phyloP scores from a whole-genome alignment of 92 coral and sea anemone genomes.

The Porites evermanni region DNA sequence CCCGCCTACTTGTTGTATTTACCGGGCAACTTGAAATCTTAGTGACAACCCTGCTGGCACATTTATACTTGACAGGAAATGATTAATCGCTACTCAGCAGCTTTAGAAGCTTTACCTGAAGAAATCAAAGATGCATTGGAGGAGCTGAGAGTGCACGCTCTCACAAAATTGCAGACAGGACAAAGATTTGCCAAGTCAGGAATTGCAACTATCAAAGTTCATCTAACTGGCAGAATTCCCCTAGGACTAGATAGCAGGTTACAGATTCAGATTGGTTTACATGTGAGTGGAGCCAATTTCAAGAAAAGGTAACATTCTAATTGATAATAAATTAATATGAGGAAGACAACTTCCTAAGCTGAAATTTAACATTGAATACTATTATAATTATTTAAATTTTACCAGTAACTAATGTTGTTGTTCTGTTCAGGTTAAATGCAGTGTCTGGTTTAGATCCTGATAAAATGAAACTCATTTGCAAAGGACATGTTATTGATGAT shows the following conservation, averaged over 20 bases:
- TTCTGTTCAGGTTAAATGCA: constrained; percentile 55
- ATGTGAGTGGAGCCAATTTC: constrained; percentile 68
- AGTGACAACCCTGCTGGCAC: too few species aligned
- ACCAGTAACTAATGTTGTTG: neutral
- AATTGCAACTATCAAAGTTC: constrained; percentile 84
- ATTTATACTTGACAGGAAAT: constrained; percentile 67
- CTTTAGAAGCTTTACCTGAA: constrained; percentile 55
- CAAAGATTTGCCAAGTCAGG: constrained; percentile 81
- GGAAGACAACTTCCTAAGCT: too few species aligned
- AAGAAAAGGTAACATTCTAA: constrained; percentile 55
- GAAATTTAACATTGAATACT: too few species aligned
- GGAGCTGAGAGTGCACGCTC: constrained; percentile 78
- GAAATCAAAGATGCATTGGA: constrained; percentile 72
- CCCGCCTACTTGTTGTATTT: too few species aligned
- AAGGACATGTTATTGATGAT: constrained; percentile 86
- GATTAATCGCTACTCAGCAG: constrained; percentile 61
- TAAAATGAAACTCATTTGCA: constrained; percentile 80
- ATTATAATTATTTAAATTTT: too few species aligned
- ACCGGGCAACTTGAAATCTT: too few species aligned
- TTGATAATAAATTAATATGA: too few species aligned
- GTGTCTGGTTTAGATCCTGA: constrained; percentile 69
- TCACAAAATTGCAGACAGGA: constrained; percentile 82
- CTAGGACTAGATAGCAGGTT: constrained; percentile 39
- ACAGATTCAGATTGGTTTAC: constrained; percentile 67
- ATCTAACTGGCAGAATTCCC: constrained; percentile 70